Conservation (phyloP, 2,888 invertebrate genomes). For the Serrognathus titanus region DNA sequence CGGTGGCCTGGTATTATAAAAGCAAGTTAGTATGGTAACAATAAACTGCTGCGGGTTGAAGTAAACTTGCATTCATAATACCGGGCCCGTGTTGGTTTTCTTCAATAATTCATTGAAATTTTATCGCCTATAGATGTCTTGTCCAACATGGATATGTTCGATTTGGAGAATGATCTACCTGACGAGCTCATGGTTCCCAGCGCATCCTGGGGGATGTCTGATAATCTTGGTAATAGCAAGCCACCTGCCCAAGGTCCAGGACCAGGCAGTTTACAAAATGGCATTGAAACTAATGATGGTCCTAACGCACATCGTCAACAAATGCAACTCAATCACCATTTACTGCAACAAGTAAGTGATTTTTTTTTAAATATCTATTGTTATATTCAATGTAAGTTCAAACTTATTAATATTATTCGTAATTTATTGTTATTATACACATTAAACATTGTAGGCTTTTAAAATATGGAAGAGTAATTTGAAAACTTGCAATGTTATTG, state of each 20-base stretch:
- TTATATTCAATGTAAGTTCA: no score
- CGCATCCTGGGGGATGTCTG: constrained; percentile 65
- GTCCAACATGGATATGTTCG: constrained; percentile 81
- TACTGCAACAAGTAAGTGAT: constrained; percentile 52
- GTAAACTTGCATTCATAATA: no score
- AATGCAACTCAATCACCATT: constrained; percentile 54
- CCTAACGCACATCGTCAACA: constrained; percentile 50
- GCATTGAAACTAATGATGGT: constrained; percentile 63
- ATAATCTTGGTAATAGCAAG: constrained; percentile 62
- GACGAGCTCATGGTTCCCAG: constrained; percentile 81
- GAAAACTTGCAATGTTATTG: no score
- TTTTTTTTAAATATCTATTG: no score
- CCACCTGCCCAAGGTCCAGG: constrained; percentile 83
- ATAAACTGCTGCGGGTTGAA: no score
- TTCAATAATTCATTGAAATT: not conserved
- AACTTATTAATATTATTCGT: no score
- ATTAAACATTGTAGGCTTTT: no score
- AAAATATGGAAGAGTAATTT: no score
- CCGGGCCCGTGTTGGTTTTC: not conserved
- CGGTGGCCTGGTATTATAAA: not conserved
- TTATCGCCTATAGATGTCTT: constrained; percentile 65
- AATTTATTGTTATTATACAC: no score
- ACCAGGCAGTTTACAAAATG: constrained; percentile 71
- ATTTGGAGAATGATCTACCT: constrained; percentile 87
- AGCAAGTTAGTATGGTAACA: no score